Conservation (phyloP, 2,888 invertebrate genomes). For the Caenorhabditis virilis region DNA sequence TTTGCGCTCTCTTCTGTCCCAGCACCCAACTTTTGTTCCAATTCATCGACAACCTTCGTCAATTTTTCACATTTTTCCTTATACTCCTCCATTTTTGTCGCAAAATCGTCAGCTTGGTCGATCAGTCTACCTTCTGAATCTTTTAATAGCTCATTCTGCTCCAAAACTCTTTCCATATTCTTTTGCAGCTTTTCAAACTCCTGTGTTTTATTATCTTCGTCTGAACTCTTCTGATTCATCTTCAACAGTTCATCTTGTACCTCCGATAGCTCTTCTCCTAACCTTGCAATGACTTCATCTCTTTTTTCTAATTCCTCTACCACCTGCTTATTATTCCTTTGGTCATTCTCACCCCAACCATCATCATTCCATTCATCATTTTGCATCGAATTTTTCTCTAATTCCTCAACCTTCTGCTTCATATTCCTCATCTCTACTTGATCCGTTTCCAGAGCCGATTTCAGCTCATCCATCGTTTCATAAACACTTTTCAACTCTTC, state of each 20-base stretch:
- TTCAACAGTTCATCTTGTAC: conserved; percentile 9
- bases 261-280: conserved; percentile 5
- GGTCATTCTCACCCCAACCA: conserved; percentile 28
- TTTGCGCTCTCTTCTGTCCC: background rate
- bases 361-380: conserved; percentile 24
- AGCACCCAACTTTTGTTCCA: background rate
- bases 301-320: conserved; percentile 19
- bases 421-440: background rate
- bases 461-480: background rate
- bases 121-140: conserved; percentile 43
- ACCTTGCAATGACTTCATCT: conserved; percentile 8
- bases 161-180: conserved; percentile 4
- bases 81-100: conserved; percentile 27
- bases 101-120: conserved; percentile 47
- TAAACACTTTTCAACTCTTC: background rate
- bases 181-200: conserved; percentile 1
- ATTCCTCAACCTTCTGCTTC: background rate
- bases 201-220: background rate
- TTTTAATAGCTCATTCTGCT: conserved; percentile 44
- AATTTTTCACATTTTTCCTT: conserved; percentile 5
- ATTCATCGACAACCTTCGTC: background rate
- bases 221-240: conserved; percentile 4
- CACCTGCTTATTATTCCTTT: no score
- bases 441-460: background rate
- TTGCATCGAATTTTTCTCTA: conserved; percentile 6